phyloP scores from a whole-genome alignment of 2,113 vertebrate species.

The Diphyllodes magnificus region DNA sequence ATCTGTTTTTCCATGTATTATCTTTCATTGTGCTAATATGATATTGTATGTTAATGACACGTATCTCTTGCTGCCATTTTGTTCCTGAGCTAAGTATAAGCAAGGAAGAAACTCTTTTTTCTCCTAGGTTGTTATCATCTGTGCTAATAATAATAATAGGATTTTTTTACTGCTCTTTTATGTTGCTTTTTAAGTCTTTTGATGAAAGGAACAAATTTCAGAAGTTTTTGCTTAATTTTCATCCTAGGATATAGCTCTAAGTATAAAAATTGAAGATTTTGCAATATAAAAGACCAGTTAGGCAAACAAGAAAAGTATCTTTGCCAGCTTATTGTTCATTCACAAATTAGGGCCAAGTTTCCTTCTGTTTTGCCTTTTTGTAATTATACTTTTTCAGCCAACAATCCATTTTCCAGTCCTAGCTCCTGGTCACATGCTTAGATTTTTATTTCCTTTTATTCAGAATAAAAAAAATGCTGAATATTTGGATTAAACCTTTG shows the following conservation, averaged over 20 bases:
- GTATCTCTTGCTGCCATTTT: background rate
- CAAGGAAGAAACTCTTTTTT: background rate
- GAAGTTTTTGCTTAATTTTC: background rate
- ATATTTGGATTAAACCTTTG: background rate
- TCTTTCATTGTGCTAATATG: background rate
- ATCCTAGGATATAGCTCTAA: background rate
- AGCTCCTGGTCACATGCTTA: background rate
- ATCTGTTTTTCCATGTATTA: background rate
- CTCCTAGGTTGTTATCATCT: background rate
- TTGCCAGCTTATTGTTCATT: conserved; percentile 22
- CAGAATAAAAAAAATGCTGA: background rate
- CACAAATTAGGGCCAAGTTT: background rate
- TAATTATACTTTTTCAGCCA: background rate
- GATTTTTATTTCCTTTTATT: background rate
- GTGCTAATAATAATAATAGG: background rate
- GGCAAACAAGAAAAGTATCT: background rate
- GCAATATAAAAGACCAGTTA: background rate
- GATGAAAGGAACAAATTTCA: background rate
- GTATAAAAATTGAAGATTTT: background rate
- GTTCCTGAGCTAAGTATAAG: background rate
- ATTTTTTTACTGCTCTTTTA: background rate
- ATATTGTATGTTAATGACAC: background rate
- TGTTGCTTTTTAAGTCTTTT: background rate
- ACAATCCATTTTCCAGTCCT: background rate
- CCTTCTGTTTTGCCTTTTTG: background rate